Percentiles rank a stretch among this genome's conserved stretches.
Evolutionary conservation across 2,888 invertebrate species (phyloP).

Genomic region (Drosophila anomalata): DNA sequence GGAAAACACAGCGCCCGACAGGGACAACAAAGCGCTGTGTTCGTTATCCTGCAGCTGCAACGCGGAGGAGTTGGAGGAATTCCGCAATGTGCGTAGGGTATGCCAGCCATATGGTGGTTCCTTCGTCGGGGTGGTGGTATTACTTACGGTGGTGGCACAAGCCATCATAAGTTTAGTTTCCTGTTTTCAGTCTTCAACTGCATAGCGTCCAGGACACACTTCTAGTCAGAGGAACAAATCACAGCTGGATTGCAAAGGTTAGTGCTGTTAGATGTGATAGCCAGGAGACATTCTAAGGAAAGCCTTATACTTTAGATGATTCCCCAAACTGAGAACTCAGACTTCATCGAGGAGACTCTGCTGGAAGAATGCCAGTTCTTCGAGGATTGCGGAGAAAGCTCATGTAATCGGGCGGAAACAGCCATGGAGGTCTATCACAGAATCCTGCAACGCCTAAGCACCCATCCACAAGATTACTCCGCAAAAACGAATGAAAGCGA

Average conservation of each 20-base stretch:
- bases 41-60: constrained; percentile 60
- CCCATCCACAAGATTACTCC: background rate
- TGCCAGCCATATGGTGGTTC: constrained; percentile 67
- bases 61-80: constrained; percentile 58
- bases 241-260: constrained; percentile 11
- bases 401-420: constrained; percentile 51
- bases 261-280: background rate
- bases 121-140: constrained; percentile 30
- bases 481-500: constrained; percentile 9
- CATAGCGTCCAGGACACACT: constrained; percentile 56
- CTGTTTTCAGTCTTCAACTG: constrained; percentile 57
- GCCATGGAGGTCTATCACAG: constrained; percentile 53
- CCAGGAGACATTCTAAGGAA: background rate
- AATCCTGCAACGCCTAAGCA: constrained; percentile 41
- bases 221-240: constrained; percentile 59
- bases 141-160: constrained; percentile 51
- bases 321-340: constrained; percentile 46
- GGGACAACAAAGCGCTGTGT: constrained; percentile 41
- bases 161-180: constrained; percentile 53
- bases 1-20: constrained; percentile 28
- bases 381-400: constrained; percentile 50
- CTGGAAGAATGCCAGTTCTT: constrained; percentile 3
- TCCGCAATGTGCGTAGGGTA: constrained; percentile 73
- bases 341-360: constrained; percentile 1
- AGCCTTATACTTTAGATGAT: constrained; percentile 47